A percentile compares a stretch with the other conserved stretches of the same genome.
Evolutionary conservation across 2,888 invertebrate species (phyloP).

Genomic region (Aromia moschata): DNA sequence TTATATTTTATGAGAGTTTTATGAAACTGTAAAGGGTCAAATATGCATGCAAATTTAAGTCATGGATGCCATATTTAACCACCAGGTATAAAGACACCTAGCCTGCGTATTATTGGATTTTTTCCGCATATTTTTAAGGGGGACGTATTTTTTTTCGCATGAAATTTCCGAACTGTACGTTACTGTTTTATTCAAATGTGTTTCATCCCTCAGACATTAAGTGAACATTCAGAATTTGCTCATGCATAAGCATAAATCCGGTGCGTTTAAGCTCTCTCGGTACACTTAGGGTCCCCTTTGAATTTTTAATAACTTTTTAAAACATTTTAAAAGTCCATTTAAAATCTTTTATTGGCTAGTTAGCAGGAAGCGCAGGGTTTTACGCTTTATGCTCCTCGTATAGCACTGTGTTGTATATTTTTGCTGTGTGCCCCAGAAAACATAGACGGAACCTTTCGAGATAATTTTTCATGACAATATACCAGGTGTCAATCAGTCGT

Average conservation of each 20-base stretch:
- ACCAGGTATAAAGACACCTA: no score
- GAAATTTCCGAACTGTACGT: neutral
- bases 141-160: neutral
- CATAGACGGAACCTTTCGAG: no score
- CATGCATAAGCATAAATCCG: conserved; percentile 11
- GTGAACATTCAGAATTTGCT: conserved; percentile 1
- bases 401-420: neutral
- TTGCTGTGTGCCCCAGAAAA: no score
- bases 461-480: no score
- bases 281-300: conserved; percentile 16
- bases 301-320: conserved; percentile 28
- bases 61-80: no score
- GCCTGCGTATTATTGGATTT: no score
- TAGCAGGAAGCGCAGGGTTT: conserved; percentile 16
- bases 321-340: conserved; percentile 18
- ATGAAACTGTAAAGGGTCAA: no score
- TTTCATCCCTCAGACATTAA: conserved; percentile 8
- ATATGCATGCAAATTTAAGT: no score
- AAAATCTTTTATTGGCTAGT: conserved; percentile 22
- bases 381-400: conserved; percentile 25
- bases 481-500: no score
- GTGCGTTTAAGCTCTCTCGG: conserved; percentile 3
- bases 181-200: neutral
- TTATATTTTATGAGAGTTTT: no score
- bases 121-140: no score